Conservation (phyloP, 2,888 invertebrate species). For the Mechanitis messenoides region DNA sequence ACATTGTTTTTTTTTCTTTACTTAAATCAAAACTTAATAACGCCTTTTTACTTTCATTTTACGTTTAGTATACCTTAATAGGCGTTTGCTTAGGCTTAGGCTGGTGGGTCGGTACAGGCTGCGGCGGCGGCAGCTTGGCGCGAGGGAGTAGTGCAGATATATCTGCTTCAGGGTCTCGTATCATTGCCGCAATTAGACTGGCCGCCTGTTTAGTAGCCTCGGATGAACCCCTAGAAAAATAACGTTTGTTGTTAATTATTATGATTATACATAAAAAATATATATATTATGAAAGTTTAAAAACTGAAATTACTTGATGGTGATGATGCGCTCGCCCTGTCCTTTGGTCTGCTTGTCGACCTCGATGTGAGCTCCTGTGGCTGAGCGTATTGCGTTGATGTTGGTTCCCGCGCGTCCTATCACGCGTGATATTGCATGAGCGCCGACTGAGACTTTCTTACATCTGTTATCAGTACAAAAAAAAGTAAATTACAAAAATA, state of each 20-base stretch:
- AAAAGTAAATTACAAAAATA: background rate
- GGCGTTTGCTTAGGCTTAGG: slow-evolving; percentile 63
- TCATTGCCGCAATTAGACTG: slow-evolving; percentile 91
- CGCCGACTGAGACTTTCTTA: slow-evolving; percentile 95
- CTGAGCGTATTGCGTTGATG: slow-evolving; percentile 97
- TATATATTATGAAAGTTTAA: background rate
- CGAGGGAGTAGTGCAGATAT: slow-evolving; percentile 88
- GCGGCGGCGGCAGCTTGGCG: slow-evolving; percentile 70
- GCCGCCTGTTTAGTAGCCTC: slow-evolving; percentile 96
- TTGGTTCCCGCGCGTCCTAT: slow-evolving; percentile 98
- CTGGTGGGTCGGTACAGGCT: slow-evolving; percentile 76
- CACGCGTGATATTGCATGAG: slow-evolving; percentile 96
- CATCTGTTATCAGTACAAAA: slow-evolving; percentile 64
- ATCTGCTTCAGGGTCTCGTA: slow-evolving; percentile 96
- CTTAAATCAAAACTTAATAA: too few relatives aligned
- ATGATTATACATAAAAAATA: background rate
- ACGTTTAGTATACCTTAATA: slow-evolving; percentile 45
- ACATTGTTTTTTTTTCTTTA: too few relatives aligned
- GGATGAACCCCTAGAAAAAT: slow-evolving; percentile 82
- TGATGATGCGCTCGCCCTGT: slow-evolving; percentile 95
- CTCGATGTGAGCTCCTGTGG: slow-evolving; percentile 98
- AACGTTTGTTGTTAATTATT: background rate
- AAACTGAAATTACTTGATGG: slow-evolving; percentile 85
- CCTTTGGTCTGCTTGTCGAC: slow-evolving; percentile 98
- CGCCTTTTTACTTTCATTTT: slow-evolving; percentile 5